A percentile compares a stretch with the other conserved stretches of the same genome.
These are phyloP conservation scores for Marmota monax DNA, from an alignment of 2,113 vertebrate genomes.

Conservation along the genomic window DNA sequence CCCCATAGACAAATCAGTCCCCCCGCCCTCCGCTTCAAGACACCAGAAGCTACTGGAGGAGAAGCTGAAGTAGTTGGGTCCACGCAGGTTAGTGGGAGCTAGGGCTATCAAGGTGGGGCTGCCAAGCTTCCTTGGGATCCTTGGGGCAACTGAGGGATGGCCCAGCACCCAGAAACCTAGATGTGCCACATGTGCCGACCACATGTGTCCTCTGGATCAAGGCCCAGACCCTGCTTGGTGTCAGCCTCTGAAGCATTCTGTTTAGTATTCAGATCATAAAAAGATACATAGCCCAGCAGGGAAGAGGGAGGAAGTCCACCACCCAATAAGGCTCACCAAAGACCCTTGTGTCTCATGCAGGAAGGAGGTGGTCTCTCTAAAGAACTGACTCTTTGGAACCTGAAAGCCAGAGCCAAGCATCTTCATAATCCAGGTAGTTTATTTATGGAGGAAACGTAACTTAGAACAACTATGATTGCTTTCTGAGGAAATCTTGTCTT, in stretches of 20 bases:
- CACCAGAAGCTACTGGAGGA: background rate
- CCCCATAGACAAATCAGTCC: background rate
- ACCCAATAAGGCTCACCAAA: background rate
- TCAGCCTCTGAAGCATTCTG: background rate
- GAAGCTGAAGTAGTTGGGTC: background rate
- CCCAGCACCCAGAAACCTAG: background rate
- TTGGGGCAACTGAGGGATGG: background rate
- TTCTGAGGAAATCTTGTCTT: background rate
- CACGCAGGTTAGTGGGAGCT: background rate
- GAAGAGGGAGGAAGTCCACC: background rate
- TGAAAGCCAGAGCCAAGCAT: background rate
- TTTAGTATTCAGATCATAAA: background rate
- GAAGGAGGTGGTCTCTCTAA: background rate
- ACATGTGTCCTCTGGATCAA: background rate
- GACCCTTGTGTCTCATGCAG: background rate
- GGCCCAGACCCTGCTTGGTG: background rate
- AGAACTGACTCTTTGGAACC: background rate
- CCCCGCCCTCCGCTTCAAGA: background rate
- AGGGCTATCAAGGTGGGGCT: background rate
- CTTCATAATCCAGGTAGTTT: background rate
- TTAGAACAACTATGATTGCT: background rate
- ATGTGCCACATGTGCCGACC: background rate
- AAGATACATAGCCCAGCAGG: background rate
- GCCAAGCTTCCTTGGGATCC: background rate
- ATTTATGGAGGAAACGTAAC: constrained; percentile 9